phyloP scores from a whole-genome alignment of 2,888 invertebrate genomes.

The Volucella inflata region DNA sequence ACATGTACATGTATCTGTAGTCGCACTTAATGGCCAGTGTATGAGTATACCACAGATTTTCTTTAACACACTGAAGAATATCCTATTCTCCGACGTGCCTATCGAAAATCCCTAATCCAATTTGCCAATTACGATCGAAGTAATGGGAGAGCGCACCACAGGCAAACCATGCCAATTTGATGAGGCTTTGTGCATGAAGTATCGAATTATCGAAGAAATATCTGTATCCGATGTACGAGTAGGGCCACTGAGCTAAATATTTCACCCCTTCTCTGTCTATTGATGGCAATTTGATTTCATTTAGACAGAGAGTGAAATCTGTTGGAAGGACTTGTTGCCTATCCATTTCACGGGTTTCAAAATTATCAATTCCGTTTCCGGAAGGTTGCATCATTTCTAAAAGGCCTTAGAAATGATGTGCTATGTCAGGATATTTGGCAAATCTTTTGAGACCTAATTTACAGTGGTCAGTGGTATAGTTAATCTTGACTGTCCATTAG shows the following conservation, averaged over 20 bases:
- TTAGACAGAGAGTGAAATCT: not conserved
- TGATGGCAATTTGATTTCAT: conserved; percentile 48
- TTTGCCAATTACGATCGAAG: conserved; percentile 66
- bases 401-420: too few species aligned
- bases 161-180: conserved; percentile 42
- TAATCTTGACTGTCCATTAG: too few species aligned
- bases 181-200: conserved; percentile 38
- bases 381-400: too few species aligned
- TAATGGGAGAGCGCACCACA: conserved; percentile 36
- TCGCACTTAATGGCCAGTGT: not conserved
- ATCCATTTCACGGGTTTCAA: too few species aligned
- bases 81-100: conserved; percentile 27
- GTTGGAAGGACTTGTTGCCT: conserved; percentile 1
- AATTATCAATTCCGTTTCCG: too few species aligned
- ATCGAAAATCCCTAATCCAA: conserved; percentile 71
- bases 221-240: conserved; percentile 51
- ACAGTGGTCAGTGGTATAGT: too few species aligned
- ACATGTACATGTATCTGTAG: not conserved
- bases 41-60: conserved; percentile 38
- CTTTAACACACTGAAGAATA: conserved; percentile 3
- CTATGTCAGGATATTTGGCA: too few species aligned
- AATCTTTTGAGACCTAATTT: too few species aligned
- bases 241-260: conserved; percentile 35
- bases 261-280: conserved; percentile 37
- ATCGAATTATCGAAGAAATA: conserved; percentile 61